Conservation (phyloP, 2,888 invertebrate genomes). For the Heliconius ethilla region DNA sequence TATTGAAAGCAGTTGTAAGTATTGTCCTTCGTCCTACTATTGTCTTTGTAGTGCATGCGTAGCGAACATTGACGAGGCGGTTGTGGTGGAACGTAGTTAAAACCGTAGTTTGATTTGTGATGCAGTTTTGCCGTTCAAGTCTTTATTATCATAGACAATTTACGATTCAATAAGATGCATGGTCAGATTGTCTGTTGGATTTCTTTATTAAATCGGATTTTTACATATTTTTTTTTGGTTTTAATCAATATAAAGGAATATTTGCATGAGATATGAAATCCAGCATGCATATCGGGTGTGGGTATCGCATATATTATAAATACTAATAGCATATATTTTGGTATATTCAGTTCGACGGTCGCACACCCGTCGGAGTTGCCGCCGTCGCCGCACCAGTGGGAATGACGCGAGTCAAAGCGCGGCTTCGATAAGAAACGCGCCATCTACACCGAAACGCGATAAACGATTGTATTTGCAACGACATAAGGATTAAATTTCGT, state of each 20-base stretch:
- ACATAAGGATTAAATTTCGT: background rate
- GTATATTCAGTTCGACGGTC: constrained; percentile 93
- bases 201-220: constrained; percentile 42
- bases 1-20: constrained; percentile 39
- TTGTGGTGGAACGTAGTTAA: constrained; percentile 70
- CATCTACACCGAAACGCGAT: constrained; percentile 61
- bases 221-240: background rate
- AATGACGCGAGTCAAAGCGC: constrained; percentile 86
- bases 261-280: constrained; percentile 40
- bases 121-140: constrained; percentile 74
- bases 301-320: constrained; percentile 44
- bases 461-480: constrained; percentile 40
- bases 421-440: constrained; percentile 64
- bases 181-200: constrained; percentile 61
- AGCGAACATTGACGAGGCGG: constrained; percentile 77
- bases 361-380: constrained; percentile 99
- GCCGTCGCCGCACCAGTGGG: constrained; percentile 99
- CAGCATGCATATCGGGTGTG: constrained; percentile 54
- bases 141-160: constrained; percentile 68
- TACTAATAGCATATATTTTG: constrained; percentile 56
- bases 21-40: constrained; percentile 39
- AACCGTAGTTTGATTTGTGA: constrained; percentile 65
- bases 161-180: constrained; percentile 57
- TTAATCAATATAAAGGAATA: constrained; percentile 10
- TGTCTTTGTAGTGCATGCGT: constrained; percentile 73